Conservation (phyloP, 2,888 invertebrate species). For the Epirrhoe tristata region DNA sequence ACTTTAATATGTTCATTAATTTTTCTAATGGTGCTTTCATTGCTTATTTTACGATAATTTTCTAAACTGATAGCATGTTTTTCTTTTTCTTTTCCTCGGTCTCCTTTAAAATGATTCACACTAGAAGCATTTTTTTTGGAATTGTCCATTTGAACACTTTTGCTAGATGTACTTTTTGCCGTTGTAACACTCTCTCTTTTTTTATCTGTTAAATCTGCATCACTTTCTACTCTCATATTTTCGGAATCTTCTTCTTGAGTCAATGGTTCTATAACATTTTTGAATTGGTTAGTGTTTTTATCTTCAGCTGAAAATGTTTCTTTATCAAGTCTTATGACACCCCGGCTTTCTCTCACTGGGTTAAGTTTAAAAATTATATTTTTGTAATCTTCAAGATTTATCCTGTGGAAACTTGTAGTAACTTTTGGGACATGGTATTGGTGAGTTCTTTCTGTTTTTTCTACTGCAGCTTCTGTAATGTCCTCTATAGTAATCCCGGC, state of each 20-base stretch:
- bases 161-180: not conserved
- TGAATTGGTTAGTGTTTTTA: not conserved
- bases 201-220: not conserved
- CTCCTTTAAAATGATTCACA: too few relatives aligned
- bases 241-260: too few relatives aligned
- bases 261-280: not conserved
- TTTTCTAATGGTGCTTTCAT: not conserved
- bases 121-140: not conserved
- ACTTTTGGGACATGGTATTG: not conserved
- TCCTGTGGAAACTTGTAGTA: not conserved
- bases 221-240: not conserved
- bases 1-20: not conserved
- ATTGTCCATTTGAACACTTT: not conserved
- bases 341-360: conserved; percentile 4
- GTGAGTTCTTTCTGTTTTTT: not conserved
- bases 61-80: not conserved
- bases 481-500: conserved; percentile 4
- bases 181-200: not conserved
- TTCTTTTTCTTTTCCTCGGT: not conserved
- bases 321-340: not conserved
- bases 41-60: not conserved
- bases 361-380: conserved; percentile 6
- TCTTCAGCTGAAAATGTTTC: not conserved
- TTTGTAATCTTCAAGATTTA: conserved; percentile 7
- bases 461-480: not conserved